A percentile compares a stretch with the other conserved stretches of the same genome.
phyloP scores from a whole-genome alignment of 2,113 vertebrate genomes.

The Clarias gariepinus region DNA sequence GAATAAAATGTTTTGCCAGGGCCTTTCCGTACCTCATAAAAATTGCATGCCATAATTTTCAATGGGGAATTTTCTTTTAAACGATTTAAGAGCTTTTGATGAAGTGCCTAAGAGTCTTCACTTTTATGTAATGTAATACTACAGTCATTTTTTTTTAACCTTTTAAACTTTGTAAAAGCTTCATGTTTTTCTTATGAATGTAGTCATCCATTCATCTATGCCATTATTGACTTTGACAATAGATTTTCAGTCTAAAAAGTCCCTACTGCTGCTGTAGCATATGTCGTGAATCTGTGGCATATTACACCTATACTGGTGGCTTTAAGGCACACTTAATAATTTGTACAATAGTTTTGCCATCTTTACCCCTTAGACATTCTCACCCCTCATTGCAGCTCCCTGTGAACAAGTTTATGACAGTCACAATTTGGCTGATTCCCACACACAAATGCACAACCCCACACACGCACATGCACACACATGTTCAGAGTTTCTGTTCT shows the following conservation, averaged over 20 bases:
- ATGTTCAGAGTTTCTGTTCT: constrained; percentile 31
- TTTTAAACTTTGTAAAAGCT: constrained; percentile 7
- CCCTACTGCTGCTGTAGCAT: background rate
- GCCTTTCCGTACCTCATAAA: constrained; percentile 35
- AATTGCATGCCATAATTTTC: constrained; percentile 26
- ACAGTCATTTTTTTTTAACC: background rate
- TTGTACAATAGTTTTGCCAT: constrained; percentile 4
- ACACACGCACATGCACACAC: constrained; percentile 9
- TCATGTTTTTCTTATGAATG: background rate
- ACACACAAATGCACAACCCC: constrained; percentile 17
- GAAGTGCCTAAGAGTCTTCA: background rate
- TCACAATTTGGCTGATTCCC: constrained; percentile 26
- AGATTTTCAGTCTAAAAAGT: background rate
- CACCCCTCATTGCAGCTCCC: constrained; percentile 8
- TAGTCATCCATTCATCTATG: background rate
- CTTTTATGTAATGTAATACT: constrained; percentile 14
- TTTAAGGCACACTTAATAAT: constrained; percentile 16
- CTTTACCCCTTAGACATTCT: background rate
- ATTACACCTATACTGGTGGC: background rate
- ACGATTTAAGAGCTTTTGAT: constrained; percentile 40
- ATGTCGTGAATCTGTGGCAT: constrained; percentile 5
- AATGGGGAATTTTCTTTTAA: constrained; percentile 31
- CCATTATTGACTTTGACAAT: background rate
- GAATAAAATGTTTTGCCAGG: constrained; percentile 47
- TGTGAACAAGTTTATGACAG: constrained; percentile 30